A percentile compares a stretch with the other conserved stretches of the same genome.
These are phyloP conservation scores for Colletes gigas DNA, from an alignment of 1,140 invertebrate species.

Conservation along the genomic window DNA sequence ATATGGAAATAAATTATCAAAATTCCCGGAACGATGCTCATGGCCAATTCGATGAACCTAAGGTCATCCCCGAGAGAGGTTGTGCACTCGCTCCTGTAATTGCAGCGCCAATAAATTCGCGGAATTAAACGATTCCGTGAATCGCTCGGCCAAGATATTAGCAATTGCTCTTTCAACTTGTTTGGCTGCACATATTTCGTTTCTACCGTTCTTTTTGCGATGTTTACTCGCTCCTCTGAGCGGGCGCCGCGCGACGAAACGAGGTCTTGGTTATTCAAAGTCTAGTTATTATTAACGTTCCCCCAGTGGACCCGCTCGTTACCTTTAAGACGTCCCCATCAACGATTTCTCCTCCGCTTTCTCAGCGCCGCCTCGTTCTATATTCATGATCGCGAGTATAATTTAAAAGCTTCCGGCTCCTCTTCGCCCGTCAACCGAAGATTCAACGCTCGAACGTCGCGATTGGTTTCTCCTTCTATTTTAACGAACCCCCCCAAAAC, in stretches of 20 bases:
- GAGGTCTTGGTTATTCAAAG: slow-evolving; percentile 15
- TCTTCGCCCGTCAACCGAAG: neutral
- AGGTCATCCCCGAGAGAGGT: no score
- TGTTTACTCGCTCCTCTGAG: neutral
- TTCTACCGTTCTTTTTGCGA: neutral
- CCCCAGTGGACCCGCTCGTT: slow-evolving; percentile 6
- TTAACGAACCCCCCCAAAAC: neutral
- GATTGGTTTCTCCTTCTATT: neutral
- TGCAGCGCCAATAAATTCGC: no score
- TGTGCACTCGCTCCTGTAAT: no score
- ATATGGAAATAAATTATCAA: no score
- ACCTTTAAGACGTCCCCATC: slow-evolving; percentile 36
- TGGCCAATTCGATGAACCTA: no score
- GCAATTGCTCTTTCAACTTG: neutral
- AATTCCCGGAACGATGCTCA: no score
- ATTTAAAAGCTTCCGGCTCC: slow-evolving; percentile 37
- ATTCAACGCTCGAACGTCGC: neutral
- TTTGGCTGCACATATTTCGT: neutral
- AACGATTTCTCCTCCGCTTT: slow-evolving; percentile 53
- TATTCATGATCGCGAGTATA: slow-evolving; percentile 36
- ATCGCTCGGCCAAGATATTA: no score
- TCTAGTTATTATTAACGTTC: slow-evolving; percentile 28
- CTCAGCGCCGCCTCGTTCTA: slow-evolving; percentile 8
- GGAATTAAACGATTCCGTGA: no score
- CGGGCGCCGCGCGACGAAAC: neutral